Evolutionary conservation across 2,113 vertebrate species (phyloP), one percentile per base, ranked within the genome.

Genomic region (Leptobrachium ailaonicum): DNA sequence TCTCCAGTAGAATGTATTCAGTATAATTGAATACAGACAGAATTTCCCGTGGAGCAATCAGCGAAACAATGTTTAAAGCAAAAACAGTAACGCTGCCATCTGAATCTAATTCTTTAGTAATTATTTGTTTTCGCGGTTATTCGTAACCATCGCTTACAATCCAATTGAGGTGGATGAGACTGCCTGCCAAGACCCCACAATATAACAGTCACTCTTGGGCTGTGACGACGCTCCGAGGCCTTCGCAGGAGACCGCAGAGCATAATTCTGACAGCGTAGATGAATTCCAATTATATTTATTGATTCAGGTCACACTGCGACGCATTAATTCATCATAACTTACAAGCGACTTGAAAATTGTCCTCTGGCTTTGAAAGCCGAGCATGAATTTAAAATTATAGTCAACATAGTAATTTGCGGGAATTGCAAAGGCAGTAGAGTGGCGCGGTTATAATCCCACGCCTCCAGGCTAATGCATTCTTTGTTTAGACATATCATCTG

Each of bases 251-350:
- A 54, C 42, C 40, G 60, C 13, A 40, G 32, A 12, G 2, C 5
- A 6, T 20, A 47, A 54, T 66, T 76, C 74, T 66, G 63, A 53
- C 74, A 50, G 63, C 42, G 63, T 41, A 76, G 66, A 67, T 66
- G 74, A 53, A 42, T 40, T 67, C 45, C 58, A 75, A 67, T 67
- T 76, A 54, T 54, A 54, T 67, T 54, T 76, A 54, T 76, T 67
- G 74, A 76, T 67, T 76, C 42, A 60, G 63, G 20, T 67, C 32
- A 66, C 42, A 42, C 42, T 7, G 45, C 47, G 67, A 67, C 12
- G 63, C 11, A 50, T 67, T 42, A 66, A 66, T 76, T 76, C 47
- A 67, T 64, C 44, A 41, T 42, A 47, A 64, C 45, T 75, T 75
- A 75, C 73, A 63, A 44, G 58, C 32, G 43, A 20, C 54, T 44